Conservation (phyloP, 2,888 invertebrate species). For the Rotaria socialis region DNA sequence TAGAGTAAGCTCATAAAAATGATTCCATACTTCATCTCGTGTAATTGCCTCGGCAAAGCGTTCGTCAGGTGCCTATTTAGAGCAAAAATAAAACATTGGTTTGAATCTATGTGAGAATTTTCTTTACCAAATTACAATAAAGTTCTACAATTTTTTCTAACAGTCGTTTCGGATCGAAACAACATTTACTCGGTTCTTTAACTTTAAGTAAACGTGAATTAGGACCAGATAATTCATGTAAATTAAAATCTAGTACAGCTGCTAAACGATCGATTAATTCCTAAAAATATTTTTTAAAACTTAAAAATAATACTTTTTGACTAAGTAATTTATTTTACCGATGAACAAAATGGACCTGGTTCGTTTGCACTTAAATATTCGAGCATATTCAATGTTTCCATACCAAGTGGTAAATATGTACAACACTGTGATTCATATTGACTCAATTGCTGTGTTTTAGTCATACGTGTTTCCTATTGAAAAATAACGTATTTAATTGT, state of each 20-base stretch:
- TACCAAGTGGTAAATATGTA: constrained; percentile 81
- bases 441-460: constrained; percentile 58
- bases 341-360: constrained; percentile 84
- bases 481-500: background rate
- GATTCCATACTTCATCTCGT: constrained; percentile 76
- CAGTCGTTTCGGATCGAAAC: constrained; percentile 89
- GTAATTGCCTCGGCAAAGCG: constrained; percentile 70
- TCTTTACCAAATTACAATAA: constrained; percentile 74
- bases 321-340: constrained; percentile 58
- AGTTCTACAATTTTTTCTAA: constrained; percentile 88
- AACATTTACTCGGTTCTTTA: constrained; percentile 84
- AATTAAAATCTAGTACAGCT: constrained; percentile 95
- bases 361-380: constrained; percentile 86
- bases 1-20: background rate
- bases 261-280: constrained; percentile 88
- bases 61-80: constrained; percentile 46
- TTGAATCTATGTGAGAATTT: background rate
- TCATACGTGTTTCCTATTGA: constrained; percentile 52
- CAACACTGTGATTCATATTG: constrained; percentile 60
- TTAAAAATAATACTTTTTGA: background rate
- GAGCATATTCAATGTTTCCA: constrained; percentile 96
- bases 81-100: background rate
- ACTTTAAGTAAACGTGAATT: constrained; percentile 88
- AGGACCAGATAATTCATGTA: constrained; percentile 88
- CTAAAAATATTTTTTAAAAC: constrained; percentile 49